Evolutionary conservation across 92 coral and sea anemone genomes (phyloP), one percentile per base, ranked within the genome.

Genomic region (Epizoanthus rinbou): DNA sequence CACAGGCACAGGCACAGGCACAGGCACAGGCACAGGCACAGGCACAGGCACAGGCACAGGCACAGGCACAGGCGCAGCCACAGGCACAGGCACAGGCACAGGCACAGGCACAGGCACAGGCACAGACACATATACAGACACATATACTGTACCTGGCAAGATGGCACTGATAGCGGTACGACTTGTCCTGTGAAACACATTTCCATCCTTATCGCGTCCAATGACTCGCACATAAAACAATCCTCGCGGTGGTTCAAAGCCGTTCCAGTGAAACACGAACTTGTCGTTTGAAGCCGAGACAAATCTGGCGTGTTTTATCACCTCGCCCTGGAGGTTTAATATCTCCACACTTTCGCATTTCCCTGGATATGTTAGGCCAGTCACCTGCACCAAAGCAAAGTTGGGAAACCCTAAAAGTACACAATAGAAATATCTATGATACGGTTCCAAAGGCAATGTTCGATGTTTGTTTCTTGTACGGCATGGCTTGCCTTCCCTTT

Each of bases 161-260:
- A 93, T 84, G 62, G 93, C 98, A 81, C 98, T 93, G 25, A 93
- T 81, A 24, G 98, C 98, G 47, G 93, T 93, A 37, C 93, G 88
- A 69, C 91, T 93, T 53, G 91, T 86, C 72, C 98, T 75, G 78
- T 91, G 83, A 84, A 91, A 89, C 22, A 79, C 88, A 11, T 93
- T 79, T 0, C 87, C 87, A 0, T 84, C 64, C 67, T 57, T 70
- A 79, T 93, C 98, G 23, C 65, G 83, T 19, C 98, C 98, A 62
- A 91, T 73, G 63, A 91, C 80, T 14, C 98, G 92, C 14, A 93
- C 73, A 21, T 93, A 91, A 57, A 93, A 93, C 76, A 93, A 82
- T 13, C 93, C 98, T 28, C 79, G 79, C 8, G 98, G 98, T 0
- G 95, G 85, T 39, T 86, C 79, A 85, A 93, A 91, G 82, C 89